phyloP scores from a whole-genome alignment of 2,797 vertebrate species.

The Spinus pinus region DNA sequence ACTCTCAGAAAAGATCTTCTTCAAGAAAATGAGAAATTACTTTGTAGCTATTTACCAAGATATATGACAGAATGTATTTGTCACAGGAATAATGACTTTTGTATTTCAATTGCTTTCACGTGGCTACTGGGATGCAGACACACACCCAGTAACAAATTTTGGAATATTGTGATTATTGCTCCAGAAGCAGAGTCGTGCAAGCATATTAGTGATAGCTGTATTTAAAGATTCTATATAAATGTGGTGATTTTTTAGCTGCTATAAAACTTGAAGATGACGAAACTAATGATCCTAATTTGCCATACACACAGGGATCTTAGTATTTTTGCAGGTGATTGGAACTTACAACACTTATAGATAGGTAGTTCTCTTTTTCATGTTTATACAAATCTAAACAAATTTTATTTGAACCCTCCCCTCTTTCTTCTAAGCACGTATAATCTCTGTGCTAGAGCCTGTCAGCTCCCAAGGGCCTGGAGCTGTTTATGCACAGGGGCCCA shows the following conservation, averaged over 20 bases:
- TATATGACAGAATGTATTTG: not conserved
- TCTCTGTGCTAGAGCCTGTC: not conserved
- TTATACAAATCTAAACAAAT: not conserved
- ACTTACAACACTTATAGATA: not conserved
- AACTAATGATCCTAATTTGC: not conserved
- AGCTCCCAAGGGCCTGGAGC: not conserved
- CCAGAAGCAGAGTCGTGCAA: not conserved
- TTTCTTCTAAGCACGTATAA: fast-evolving
- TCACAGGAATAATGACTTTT: not conserved
- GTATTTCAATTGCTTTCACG: not conserved
- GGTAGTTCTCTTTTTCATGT: not conserved
- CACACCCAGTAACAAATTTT: not conserved
- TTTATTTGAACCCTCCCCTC: not conserved
- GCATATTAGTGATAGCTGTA: not conserved
- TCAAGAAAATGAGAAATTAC: not conserved
- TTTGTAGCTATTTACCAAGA: not conserved
- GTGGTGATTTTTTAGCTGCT: not conserved
- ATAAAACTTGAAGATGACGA: not conserved
- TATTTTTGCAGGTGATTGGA: not conserved
- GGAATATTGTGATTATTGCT: not conserved
- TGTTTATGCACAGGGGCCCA: not conserved
- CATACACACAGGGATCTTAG: not conserved
- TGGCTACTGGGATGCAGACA: not conserved
- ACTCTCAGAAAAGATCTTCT: not conserved
- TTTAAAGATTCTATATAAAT: not conserved